Base-by-base conservation (phyloP, 1,140 invertebrate genomes). In the Gryon sp. region DNA sequence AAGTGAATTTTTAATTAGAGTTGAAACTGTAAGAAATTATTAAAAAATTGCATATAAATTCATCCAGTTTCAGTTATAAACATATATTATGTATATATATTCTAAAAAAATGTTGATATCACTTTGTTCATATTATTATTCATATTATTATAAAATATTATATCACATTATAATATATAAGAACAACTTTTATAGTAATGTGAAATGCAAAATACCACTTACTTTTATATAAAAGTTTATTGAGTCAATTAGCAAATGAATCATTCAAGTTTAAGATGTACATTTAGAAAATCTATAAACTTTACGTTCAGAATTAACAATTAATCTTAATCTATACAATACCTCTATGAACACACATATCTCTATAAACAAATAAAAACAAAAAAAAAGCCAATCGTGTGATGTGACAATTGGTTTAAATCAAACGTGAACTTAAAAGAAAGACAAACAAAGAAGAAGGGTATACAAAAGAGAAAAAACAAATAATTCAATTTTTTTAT, bases 401-500 rank as follows among this genome's bases (percentile, higher is more conserved):
- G 53, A 20, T 60, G 36, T 52, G 5, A 32, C 57, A 41, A 45
- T 45, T 60, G 4, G n/a, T 59, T 26, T 62, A 12, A 60, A 59
- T 19, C 40, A 74, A 65, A 59, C 45, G 43, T 22, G 26, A 73
- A 62, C 24, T 52, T 40, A 26, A 32, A 14, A 57, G n/a, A n/a
- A n/a, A n/a, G n/a, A n/a, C n/a, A 65, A 68, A 30, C 30, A 48
- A 57, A 32, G 52, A 57, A 63, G 59, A 52, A 59, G 55, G 65
- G 40, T 66, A 28, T 66, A 72, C 52, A 72, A 66, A 65, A 79
- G 43, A 79, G 52, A 79, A 28, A 82, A 85, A 86, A 86, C 80
- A 84, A 85, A 78, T 81, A 75, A 82, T 83, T 80, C 72, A 81
- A 81, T 82, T 84, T 86, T n/a, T 86, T 84, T 83, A 86, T 87